Evolutionary conservation across 2,113 vertebrate genomes (phyloP).

Genomic region (Raja brachyura): DNA sequence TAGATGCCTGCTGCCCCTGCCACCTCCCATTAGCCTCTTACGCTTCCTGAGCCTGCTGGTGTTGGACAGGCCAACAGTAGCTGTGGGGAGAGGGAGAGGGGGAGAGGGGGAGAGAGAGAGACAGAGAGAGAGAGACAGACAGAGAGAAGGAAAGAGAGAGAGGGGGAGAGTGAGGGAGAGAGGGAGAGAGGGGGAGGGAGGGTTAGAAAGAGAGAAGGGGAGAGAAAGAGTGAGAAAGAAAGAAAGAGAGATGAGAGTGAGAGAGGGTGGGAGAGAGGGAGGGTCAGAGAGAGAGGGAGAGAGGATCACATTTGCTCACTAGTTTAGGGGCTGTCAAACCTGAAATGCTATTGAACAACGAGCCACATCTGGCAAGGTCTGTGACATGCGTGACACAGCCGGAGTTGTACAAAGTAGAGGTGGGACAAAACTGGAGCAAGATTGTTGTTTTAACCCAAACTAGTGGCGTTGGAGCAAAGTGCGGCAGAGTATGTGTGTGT

Average conservation of each 20-base stretch:
- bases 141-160: too few species aligned
- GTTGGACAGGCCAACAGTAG: neutral
- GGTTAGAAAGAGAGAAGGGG: too few species aligned
- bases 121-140: too few species aligned
- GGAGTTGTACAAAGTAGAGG: too few species aligned
- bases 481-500: too few species aligned
- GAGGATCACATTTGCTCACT: neutral
- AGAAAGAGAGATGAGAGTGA: too few species aligned
- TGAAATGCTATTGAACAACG: constrained; percentile 17
- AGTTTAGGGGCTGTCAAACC: neutral
- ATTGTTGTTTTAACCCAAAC: neutral
- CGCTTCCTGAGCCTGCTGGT: neutral
- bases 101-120: too few species aligned
- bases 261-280: too few species aligned
- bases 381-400: neutral
- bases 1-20: neutral
- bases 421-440: neutral
- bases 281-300: too few species aligned
- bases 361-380: neutral
- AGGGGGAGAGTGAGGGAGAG: too few species aligned
- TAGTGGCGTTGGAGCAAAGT: neutral
- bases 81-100: neutral
- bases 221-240: too few species aligned
- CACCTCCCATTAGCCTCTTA: neutral
- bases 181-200: too few species aligned